Evolutionary conservation across 2,113 vertebrate species (phyloP).

Genomic region (Macquaria ambigua): DNA sequence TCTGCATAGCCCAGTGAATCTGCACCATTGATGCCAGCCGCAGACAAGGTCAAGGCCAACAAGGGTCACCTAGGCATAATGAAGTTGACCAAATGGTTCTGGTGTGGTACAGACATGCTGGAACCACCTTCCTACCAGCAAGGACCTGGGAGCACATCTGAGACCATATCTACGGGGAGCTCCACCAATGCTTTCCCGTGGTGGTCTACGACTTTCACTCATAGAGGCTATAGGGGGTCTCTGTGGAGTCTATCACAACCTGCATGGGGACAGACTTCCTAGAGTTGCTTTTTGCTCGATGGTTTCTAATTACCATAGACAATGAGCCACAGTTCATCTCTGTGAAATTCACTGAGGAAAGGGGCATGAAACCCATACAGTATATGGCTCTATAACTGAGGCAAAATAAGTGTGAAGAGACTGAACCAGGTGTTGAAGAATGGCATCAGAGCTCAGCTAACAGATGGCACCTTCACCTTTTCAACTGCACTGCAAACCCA

Average conservation of each 20-base stretch:
- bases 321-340: not conserved
- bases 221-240: not conserved
- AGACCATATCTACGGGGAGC: not conserved
- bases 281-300: not conserved
- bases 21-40: not conserved
- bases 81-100: not conserved
- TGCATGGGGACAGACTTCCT: not conserved
- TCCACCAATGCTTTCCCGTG: not conserved
- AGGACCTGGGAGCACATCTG: not conserved
- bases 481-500: not conserved
- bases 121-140: not conserved
- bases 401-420: not conserved
- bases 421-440: slow-evolving; percentile 25
- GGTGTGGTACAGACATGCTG: not conserved
- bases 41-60: not conserved
- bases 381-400: not conserved
- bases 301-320: not conserved
- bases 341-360: not conserved
- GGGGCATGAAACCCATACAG: not conserved
- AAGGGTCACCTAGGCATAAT: not conserved
- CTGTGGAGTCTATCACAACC: not conserved
- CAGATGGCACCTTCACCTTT: slow-evolving; percentile 30
- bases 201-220: not conserved
- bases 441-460: not conserved
- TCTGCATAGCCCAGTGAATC: not conserved